Evolutionary conservation across 2,113 vertebrate genomes (phyloP), one percentile per base, ranked within the genome.

Genomic region (Echinops telfairi): DNA sequence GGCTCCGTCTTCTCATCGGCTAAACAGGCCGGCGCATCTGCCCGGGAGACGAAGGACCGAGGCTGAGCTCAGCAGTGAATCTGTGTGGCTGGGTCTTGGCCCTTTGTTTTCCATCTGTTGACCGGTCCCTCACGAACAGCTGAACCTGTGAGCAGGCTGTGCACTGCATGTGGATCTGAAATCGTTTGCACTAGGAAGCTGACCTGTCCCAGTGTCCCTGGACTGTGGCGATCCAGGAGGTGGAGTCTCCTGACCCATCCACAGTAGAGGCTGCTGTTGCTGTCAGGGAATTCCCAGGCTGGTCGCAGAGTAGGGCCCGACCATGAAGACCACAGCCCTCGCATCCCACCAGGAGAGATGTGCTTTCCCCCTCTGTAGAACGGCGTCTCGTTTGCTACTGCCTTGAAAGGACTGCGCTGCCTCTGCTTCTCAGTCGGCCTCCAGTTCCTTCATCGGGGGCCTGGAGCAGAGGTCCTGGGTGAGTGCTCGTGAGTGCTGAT

Each of bases 21-120:
- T 36, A 29, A 58, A 20, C 2, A 64, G 43, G 60, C 23, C 27
- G 33, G 64, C 10, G 10, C 71, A 12, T 16, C 19, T 60, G 64
- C 0, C 0, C 4, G 3, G 25, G 27, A 76, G 77, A 7, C 2
- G 29, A 76, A 60, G 3, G 70, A 27, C 6, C 9, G 29, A 9
- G 9, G 38, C 68, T 6, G 71, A 38, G 4, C 47, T 1, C 0
- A 1, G 20, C 10, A 4, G 31, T 68, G 73, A 68, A 38, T 16
- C 0, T 53, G 15, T 2, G 40, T 6, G 64, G 57, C 64, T 31
- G 27, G 73, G 9, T 29, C 66, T 70, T 4, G 0, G 8, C 3
- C 27, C 38, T 60, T 80, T 4, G 4, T 40, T 77, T 78, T 58
- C 27, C 36, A 31, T 29, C 17, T 10, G 4, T 53, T 53, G 86